phyloP scores from a whole-genome alignment of 1,140 invertebrate genomes.

The Bombus soroeensis region DNA sequence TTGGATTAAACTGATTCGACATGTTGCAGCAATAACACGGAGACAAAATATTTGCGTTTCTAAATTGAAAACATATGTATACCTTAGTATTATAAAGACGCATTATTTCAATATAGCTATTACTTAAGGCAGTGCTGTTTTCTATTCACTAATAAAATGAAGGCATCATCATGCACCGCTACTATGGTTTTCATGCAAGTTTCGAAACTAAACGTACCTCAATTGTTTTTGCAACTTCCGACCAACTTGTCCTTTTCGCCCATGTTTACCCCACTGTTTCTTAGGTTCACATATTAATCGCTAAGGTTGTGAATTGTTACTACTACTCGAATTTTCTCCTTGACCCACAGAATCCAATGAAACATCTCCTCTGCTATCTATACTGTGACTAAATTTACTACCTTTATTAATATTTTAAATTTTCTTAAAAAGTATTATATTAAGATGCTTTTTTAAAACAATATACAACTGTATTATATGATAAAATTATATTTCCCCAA shows the following conservation, averaged over 20 bases:
- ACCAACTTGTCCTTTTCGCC: slow-evolving; percentile 50
- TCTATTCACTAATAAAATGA: background rate
- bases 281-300: slow-evolving; percentile 62
- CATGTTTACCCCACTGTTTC: slow-evolving; percentile 46
- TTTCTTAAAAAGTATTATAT: background rate
- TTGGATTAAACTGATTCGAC: slow-evolving; percentile 76
- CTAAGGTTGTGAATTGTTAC: slow-evolving; percentile 69
- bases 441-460: background rate
- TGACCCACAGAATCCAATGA: slow-evolving; percentile 63
- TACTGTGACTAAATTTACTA: slow-evolving; percentile 53
- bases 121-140: background rate
- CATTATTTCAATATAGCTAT: background rate
- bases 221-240: slow-evolving; percentile 54
- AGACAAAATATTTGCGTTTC: slow-evolving; percentile 57
- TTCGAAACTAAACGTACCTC: slow-evolving; percentile 47
- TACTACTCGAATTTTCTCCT: slow-evolving; percentile 63
- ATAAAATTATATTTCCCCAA: background rate
- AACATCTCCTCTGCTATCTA: slow-evolving; percentile 64
- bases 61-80: slow-evolving; percentile 14
- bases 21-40: slow-evolving; percentile 74
- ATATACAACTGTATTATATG: background rate
- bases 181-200: no score
- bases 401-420: background rate
- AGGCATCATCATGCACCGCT: background rate
- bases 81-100: background rate